Evolutionary conservation across 2,888 invertebrate species (phyloP), one percentile per base, ranked within the genome.

Genomic region (Oasisia sp.): DNA sequence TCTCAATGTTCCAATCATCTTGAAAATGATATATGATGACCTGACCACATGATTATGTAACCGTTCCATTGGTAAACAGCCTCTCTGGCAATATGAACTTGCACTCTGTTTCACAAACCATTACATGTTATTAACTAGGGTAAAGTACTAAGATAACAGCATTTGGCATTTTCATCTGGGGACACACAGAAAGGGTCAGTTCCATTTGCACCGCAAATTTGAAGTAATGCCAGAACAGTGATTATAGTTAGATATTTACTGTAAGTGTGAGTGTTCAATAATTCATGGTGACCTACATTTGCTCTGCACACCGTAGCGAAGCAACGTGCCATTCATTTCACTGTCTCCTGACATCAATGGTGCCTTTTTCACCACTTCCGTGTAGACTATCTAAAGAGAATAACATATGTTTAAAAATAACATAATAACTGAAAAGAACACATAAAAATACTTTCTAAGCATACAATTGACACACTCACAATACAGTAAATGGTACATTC

Each of bases 221-320:
- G 74, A 74, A 74, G 74, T 19, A 74, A 74, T 74, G 74, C 74
- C 74, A 74, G 74, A 27, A 74, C 27, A 74, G 27, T 74, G 74
- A 74, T 74, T 74, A 74, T 74, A 74, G 27, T 38, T 38, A 74
- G n/a, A 74, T 74, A 74, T 74, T 74, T 74, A 74, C 74, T n/a
- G 50, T 50, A 50, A 14, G 74, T 74, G 27, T 19, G 74, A 74
- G 74, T 74, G 74, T 7, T 74, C n/a, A 74, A 74, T 74, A 74
- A 74, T 74, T 74, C 74, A 74, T 74, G 74, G 74, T 74, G 74
- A 93, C 95, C 94, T 92, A 95, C 95, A 96, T 95, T 95, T 96
- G 93, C 96, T 96, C 92, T 95, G 95, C 45, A 95, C 94, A 89
- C 94, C 94, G 92, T 95, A 95, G 50, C 95, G 93, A 94, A n/a